phyloP scores from a whole-genome alignment of 2,888 invertebrate genomes.

The Clistopyga incitator region DNA sequence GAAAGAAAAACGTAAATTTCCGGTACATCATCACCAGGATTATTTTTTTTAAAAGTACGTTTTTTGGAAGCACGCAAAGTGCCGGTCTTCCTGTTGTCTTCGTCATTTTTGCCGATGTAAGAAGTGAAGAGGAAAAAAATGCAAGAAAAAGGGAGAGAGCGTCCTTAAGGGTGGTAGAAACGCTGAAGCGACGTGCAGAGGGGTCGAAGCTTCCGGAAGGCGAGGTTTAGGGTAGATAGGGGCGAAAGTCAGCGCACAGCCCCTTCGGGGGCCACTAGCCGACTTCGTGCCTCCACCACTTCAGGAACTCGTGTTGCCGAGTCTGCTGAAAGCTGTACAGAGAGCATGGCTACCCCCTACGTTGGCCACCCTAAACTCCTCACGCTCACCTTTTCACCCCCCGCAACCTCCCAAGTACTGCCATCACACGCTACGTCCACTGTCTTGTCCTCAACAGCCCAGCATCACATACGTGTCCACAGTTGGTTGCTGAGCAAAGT shows the following conservation, averaged over 20 bases:
- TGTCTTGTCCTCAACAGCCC: neutral
- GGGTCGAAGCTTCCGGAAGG: slow-evolving; percentile 56
- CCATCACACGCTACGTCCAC: slow-evolving; percentile 54
- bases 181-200: slow-evolving; percentile 43
- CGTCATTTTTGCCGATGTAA: slow-evolving; percentile 5
- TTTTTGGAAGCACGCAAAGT: neutral
- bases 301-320: slow-evolving; percentile 81
- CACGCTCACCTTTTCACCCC: slow-evolving; percentile 71
- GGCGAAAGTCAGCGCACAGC: slow-evolving; percentile 81
- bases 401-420: slow-evolving; percentile 66
- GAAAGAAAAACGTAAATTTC: too few species aligned
- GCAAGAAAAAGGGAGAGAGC: slow-evolving; percentile 45
- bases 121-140: slow-evolving; percentile 31
- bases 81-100: slow-evolving; percentile 18
- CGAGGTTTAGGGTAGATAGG: slow-evolving; percentile 70
- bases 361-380: slow-evolving; percentile 67
- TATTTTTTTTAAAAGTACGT: neutral
- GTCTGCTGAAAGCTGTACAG: slow-evolving; percentile 80
- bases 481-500: slow-evolving; percentile 7
- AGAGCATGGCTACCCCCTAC: slow-evolving; percentile 73
- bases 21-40: neutral
- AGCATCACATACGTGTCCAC: slow-evolving; percentile 4
- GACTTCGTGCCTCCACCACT: slow-evolving; percentile 80
- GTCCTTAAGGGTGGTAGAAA: slow-evolving; percentile 31
- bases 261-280: slow-evolving; percentile 82